phyloP scores from a whole-genome alignment of 2,797 vertebrate genomes.

The Pelochelys cantorii region DNA sequence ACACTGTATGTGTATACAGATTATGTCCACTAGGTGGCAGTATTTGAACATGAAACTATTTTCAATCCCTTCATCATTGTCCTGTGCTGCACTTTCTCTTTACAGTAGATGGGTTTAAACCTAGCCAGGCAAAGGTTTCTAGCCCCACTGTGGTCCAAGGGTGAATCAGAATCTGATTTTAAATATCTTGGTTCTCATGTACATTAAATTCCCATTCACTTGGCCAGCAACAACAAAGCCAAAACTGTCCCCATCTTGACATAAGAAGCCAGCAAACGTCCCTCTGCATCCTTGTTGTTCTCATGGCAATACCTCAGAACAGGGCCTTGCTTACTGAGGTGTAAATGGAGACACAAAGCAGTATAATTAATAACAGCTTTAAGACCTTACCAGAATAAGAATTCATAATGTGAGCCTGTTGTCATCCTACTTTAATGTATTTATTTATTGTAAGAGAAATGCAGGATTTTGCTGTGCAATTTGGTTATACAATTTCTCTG shows the following conservation, averaged over 20 bases:
- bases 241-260: neutral
- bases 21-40: conserved; percentile 70
- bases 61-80: rapidly evolving
- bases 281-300: neutral
- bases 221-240: neutral
- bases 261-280: neutral
- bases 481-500: neutral
- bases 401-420: neutral
- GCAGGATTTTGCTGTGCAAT: neutral
- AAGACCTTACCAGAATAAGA: neutral
- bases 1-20: neutral
- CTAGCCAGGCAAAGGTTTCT: rapidly evolving
- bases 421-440: neutral
- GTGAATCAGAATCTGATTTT: rapidly evolving
- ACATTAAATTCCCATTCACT: neutral
- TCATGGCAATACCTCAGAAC: neutral
- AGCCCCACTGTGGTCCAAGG: neutral
- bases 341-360: neutral
- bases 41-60: conserved; percentile 38
- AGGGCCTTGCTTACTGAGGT: neutral
- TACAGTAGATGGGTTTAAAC: rapidly evolving
- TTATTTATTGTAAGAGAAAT: neutral
- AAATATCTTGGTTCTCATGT: rapidly evolving
- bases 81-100: rapidly evolving
- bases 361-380: neutral